Percentiles rank a stretch among this genome's conserved stretches.
Conservation (phyloP, 2,113 vertebrate genomes). For the Elephantulus edwardii region DNA sequence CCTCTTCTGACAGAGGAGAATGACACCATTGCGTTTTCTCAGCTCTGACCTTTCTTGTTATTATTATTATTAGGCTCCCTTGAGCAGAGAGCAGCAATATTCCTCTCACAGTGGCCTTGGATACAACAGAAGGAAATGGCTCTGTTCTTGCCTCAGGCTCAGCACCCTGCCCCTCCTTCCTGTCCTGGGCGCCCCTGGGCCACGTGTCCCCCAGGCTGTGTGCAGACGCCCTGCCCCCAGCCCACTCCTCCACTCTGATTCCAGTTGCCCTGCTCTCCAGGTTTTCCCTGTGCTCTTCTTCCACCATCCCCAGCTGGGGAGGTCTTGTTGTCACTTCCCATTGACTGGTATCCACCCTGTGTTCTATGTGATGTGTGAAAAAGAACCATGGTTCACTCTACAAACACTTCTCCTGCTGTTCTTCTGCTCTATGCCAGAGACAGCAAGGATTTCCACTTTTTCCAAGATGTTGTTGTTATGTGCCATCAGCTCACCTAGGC, state of each 20-base stretch:
- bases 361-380: rapidly evolving
- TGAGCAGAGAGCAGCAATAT: too few relatives aligned
- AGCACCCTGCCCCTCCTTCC: rapidly evolving
- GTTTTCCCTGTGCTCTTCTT: not conserved
- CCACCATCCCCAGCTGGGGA: rapidly evolving
- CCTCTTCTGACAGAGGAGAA: too few relatives aligned
- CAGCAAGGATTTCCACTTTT: too few relatives aligned
- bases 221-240: not conserved
- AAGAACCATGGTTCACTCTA: too few relatives aligned
- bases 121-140: too few relatives aligned
- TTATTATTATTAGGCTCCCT: too few relatives aligned
- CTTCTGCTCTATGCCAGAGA: not conserved
- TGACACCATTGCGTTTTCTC: too few relatives aligned
- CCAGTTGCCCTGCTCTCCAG: rapidly evolving
- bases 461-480: too few relatives aligned
- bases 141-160: rapidly evolving
- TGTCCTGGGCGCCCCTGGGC: too few relatives aligned
- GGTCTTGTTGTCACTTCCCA: not conserved
- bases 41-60: too few relatives aligned
- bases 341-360: not conserved
- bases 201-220: not conserved
- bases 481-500: too few relatives aligned
- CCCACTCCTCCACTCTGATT: not conserved
- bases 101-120: not conserved
- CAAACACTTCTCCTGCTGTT: too few relatives aligned